Conservation (phyloP, 1,140 invertebrate genomes). For the Coelopa frigida region DNA sequence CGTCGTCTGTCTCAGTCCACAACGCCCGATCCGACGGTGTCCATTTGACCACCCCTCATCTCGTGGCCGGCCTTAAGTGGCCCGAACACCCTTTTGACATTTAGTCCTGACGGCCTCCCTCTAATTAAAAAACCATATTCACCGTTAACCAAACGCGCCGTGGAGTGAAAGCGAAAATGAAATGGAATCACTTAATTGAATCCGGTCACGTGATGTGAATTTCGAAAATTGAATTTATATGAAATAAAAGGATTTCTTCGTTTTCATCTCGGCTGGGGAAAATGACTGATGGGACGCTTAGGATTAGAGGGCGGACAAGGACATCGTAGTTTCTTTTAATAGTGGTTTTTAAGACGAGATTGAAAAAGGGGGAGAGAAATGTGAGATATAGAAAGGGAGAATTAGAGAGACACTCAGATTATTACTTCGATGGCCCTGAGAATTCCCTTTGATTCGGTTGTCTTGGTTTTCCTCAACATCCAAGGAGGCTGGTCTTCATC, state of each 20-base stretch:
- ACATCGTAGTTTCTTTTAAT: too few relatives aligned
- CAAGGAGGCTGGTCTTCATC: neutral
- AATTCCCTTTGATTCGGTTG: conserved; percentile 9
- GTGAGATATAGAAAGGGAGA: neutral
- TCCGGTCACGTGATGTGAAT: conserved; percentile 45
- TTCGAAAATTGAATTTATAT: conserved; percentile 19
- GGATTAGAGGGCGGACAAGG: neutral
- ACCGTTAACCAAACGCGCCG: neutral
- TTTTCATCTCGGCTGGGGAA: too few relatives aligned
- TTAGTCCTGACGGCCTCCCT: neutral
- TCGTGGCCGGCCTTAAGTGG: conserved; percentile 38
- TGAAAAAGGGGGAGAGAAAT: conserved; percentile 1
- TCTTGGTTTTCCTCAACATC: neutral
- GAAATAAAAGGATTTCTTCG: neutral
- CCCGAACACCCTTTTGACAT: conserved; percentile 37
- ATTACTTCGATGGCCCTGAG: conserved; percentile 9
- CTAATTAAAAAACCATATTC: conserved; percentile 16
- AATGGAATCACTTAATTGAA: conserved; percentile 39
- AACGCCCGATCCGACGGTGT: too few relatives aligned
- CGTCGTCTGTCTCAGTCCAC: too few relatives aligned
- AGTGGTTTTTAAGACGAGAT: conserved; percentile 1
- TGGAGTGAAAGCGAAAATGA: neutral
- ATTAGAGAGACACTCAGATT: conserved; percentile 4
- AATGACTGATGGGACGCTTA: neutral
- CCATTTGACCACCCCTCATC: conserved; percentile 15